Evolutionary conservation across 2,113 vertebrate genomes (phyloP).

Genomic region (Zosterops pallidus): DNA sequence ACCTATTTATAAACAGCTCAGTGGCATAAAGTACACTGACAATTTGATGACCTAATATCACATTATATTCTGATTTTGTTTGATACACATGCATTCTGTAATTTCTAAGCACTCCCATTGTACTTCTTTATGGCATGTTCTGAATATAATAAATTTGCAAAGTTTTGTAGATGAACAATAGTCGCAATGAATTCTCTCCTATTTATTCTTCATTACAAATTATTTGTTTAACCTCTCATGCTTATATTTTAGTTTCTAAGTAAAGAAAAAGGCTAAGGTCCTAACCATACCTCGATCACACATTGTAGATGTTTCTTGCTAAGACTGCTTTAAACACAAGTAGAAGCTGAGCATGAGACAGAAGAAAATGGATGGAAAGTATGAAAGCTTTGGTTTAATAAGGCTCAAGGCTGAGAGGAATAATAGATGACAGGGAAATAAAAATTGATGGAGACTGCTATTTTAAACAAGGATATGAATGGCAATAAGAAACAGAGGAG

Average conservation of each 20-base stretch:
- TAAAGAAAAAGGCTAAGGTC: background rate
- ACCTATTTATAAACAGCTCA: slow-evolving; percentile 22
- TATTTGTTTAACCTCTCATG: background rate
- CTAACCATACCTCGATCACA: background rate
- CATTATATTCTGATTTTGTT: background rate
- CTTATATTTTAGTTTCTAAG: background rate
- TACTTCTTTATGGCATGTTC: background rate
- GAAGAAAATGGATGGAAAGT: slow-evolving; percentile 37
- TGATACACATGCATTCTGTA: background rate
- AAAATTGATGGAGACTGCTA: slow-evolving; percentile 44
- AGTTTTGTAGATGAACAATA: background rate
- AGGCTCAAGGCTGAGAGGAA: slow-evolving; percentile 16
- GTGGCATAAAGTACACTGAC: background rate
- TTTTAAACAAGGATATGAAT: slow-evolving; percentile 49
- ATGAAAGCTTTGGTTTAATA: slow-evolving; percentile 43
- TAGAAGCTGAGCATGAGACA: background rate
- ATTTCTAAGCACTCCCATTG: background rate
- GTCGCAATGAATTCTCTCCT: background rate
- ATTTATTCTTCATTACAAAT: background rate
- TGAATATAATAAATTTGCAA: background rate
- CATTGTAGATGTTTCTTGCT: background rate
- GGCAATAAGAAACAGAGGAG: slow-evolving; percentile 25
- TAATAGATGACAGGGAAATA: slow-evolving; percentile 46
- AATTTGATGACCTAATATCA: slow-evolving; percentile 16
- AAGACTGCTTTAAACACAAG: background rate